Evolutionary conservation across 1,140 invertebrate genomes (phyloP), one percentile per base, ranked within the genome.

Genomic region (Eufriesea mexicana): DNA sequence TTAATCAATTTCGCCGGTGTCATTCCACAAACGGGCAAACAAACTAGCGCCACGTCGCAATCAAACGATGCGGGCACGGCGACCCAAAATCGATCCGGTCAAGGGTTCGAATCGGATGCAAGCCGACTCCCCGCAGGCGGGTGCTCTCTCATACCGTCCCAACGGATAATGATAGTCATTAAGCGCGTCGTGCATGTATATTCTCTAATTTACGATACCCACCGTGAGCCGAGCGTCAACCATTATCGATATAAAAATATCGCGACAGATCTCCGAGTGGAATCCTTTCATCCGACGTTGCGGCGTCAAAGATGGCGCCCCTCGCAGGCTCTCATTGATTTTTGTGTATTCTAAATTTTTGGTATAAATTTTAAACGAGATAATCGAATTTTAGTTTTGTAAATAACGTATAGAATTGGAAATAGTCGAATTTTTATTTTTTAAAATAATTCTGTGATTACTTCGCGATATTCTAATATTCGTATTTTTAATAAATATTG

Each of bases 71-170:
- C 77, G 77, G 77, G 77, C 6, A 7, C n/a, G 42, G n/a, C n/a
- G 66, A 49, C 49, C 76, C 9, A 70, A 70, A 79, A 79, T 70
- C 51, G 66, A 47, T 71, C 20, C 45, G 51, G 66, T 79, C 76
- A 68, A 68, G 51, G 61, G 59, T 76, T 77, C 28, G 47, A 35
- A 49, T 59, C 54, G 66, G 59, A 71, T 35, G 54, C 51, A 59
- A 59, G 45, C 54, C 9, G 8, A 5, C 49, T 28, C 28, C 42
- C 66, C 51, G 42, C 66, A 70, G 25, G 49, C 25, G 66, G 76
- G 51, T 49, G 1, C 25, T 59, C 42, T 23, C 49, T 59, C 18
- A 0, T 57, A 57, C 54, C 2, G 35, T n/a, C 25, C 16, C 10
- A 8, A 20, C n/a, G 9, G 64, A 49, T 68, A 78, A 68, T 47